These are phyloP conservation scores for Brenthis daphne DNA, from an alignment of 2,888 invertebrate species.

Conservation along the genomic window DNA sequence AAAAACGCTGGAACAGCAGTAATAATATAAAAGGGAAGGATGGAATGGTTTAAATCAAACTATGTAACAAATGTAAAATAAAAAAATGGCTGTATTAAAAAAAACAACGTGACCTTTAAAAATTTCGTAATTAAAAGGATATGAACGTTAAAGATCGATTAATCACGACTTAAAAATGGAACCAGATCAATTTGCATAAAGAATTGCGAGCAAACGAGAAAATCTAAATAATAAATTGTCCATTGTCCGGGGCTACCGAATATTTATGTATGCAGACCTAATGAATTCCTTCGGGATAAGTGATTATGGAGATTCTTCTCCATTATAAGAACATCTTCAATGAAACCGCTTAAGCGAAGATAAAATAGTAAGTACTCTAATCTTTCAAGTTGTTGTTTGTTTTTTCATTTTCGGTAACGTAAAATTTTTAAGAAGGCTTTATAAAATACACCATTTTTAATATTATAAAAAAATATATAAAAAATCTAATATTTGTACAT, in stretches of 20 bases:
- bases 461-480: too few species aligned
- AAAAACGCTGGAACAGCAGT: too few species aligned
- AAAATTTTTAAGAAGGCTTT: too few species aligned
- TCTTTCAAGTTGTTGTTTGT: too few species aligned
- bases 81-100: not conserved
- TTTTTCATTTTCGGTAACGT: too few species aligned
- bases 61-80: too few species aligned
- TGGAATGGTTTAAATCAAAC: too few species aligned
- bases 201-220: conserved; percentile 57
- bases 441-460: too few species aligned
- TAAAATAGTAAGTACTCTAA: too few species aligned
- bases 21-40: too few species aligned
- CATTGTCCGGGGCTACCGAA: conserved; percentile 69
- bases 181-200: conserved; percentile 61
- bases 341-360: conserved; percentile 4
- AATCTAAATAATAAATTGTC: conserved; percentile 80
- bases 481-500: too few species aligned
- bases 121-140: not conserved
- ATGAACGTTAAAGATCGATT: conserved; percentile 17
- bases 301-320: conserved; percentile 35
- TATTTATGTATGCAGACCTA: conserved; percentile 76
- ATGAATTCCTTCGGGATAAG: conserved; percentile 60
- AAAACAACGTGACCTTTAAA: not conserved
- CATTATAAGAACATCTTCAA: conserved; percentile 29
- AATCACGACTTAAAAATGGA: conserved; percentile 24